Conservation (phyloP, 2,113 vertebrate species). For the Jaculus jaculus region DNA sequence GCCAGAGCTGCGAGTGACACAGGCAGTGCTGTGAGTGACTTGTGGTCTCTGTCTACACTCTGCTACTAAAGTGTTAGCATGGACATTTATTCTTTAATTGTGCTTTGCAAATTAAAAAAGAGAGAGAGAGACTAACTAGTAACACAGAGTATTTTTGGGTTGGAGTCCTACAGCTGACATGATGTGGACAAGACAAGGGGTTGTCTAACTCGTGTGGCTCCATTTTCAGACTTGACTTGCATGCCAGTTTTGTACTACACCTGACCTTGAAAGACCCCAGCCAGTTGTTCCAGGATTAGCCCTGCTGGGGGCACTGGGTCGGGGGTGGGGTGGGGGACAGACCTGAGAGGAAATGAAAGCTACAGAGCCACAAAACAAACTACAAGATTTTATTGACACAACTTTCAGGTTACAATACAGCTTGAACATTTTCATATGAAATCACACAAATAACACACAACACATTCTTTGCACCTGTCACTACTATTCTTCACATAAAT, state of each 20-base stretch:
- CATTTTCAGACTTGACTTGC: background rate
- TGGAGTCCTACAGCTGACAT: rapidly evolving
- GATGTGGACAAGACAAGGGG: rapidly evolving
- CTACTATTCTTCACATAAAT: conserved; percentile 78
- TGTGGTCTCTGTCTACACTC: rapidly evolving
- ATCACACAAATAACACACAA: conserved; percentile 79
- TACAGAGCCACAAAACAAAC: background rate
- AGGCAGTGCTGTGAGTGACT: rapidly evolving
- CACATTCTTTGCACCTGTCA: conserved; percentile 72
- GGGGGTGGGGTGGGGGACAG: rapidly evolving
- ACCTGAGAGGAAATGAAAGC: background rate
- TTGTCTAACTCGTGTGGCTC: no score
- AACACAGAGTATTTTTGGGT: no score
- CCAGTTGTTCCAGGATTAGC: background rate
- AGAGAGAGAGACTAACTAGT: background rate
- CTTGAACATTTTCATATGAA: conserved; percentile 49
- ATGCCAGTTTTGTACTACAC: background rate
- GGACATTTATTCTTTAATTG: background rate
- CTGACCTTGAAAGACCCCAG: no score
- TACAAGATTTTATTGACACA: conserved; percentile 68
- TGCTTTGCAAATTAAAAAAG: background rate
- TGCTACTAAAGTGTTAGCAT: no score
- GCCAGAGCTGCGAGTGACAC: no score
- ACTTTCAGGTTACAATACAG: conserved; percentile 58
- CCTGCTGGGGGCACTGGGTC: no score